Base-by-base conservation (phyloP, 2,888 invertebrate genomes). In the Pandemis cinnamomeana region DNA sequence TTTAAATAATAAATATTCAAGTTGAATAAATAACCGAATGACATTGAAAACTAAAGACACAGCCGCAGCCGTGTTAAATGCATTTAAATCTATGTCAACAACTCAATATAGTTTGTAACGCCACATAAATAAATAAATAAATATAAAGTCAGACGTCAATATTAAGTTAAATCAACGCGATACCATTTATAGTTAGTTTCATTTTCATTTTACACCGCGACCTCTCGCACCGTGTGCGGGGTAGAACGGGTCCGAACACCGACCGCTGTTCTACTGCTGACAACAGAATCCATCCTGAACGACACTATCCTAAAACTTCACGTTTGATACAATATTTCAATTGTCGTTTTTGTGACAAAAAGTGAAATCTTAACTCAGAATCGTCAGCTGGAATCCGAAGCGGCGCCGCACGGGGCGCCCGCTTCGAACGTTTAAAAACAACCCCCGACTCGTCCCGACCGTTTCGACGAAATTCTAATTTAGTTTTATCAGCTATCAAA, bases 61-160 rank as follows among this genome's bases (percentile, higher is more conserved):
- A 55, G 58, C 20, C 27, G 11, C 27, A 6, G 6, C 27, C 27
- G 58, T 10, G 5, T 27, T 7, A 58, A 58, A 58, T 58, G 10
- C 27, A 27, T 55, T 4, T 6, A 53, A 53, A 55, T 55, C 8
- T 7, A 8, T 8, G 7, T 7, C 8, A 8, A 51, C n/a, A 58
- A 58, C 20, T 58, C 3, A 27, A 58, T 15, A n/a, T 6, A 53
- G 0, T 27, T 27, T 27, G 10, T 27, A 27, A 27, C 27, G 27
- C 55, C 55, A 55, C 55, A 55, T 55, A 55, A 55, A 55, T 58
- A 58, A 27, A 20, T 58, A 58, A 55, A 20, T 55, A 55, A 7
- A 55, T 27, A 51, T 51, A n/a, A 51, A n/a, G n/a, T 6, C 51
- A n/a, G n/a, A 51, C n/a, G 51, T 51, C 27, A 27, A 11, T 58